phyloP scores from a whole-genome alignment of 2,113 vertebrate genomes.

The Riparia riparia region DNA sequence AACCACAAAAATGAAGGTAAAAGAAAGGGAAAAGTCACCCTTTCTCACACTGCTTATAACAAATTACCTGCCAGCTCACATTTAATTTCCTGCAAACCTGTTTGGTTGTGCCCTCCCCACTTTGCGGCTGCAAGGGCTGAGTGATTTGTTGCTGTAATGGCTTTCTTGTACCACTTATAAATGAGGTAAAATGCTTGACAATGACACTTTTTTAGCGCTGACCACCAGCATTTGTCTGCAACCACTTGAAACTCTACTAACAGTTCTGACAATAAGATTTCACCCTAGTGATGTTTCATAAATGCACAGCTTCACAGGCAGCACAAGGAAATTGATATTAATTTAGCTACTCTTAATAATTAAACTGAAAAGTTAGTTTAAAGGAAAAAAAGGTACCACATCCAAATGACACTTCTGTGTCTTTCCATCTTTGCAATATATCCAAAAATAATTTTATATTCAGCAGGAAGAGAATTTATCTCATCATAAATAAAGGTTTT shows the following conservation, averaged over 20 bases:
- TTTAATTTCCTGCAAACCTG: conserved; percentile 10
- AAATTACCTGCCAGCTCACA: neutral
- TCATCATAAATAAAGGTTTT: neutral
- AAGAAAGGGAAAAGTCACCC: rapidly evolving
- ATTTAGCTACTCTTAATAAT: neutral
- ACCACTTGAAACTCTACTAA: conserved; percentile 12
- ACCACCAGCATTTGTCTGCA: neutral
- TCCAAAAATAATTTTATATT: neutral
- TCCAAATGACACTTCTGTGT: neutral
- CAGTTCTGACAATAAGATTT: neutral
- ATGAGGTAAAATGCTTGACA: conserved; percentile 9
- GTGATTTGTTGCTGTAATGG: neutral
- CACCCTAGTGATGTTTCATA: neutral
- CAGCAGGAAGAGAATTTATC: neutral
- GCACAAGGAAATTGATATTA: neutral
- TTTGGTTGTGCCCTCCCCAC: neutral
- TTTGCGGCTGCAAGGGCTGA: rapidly evolving
- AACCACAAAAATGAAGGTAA: neutral
- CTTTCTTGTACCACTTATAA: neutral
- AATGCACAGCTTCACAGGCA: neutral
- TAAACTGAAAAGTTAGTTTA: neutral
- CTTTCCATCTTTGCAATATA: neutral
- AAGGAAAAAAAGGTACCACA: neutral
- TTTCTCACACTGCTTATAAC: neutral
- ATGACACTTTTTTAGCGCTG: neutral